These are phyloP conservation scores for Otus scops DNA, from an alignment of 2,797 vertebrate species.

Conservation along the genomic window DNA sequence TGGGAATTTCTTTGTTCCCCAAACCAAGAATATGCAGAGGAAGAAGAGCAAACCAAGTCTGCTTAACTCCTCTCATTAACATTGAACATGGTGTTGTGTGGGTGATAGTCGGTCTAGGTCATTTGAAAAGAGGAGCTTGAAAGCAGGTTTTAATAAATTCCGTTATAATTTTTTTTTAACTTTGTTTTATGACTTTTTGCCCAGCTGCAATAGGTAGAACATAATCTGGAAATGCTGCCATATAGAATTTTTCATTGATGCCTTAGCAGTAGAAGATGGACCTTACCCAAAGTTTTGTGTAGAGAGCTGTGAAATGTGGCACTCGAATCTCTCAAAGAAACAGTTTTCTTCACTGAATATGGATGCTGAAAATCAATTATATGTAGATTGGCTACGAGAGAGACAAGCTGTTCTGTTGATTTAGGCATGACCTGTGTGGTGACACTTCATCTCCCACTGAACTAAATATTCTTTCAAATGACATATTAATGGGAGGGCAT, in stretches of 20 bases:
- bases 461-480: conserved; percentile 69
- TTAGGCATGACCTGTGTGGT: conserved; percentile 68
- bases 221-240: not conserved
- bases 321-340: not conserved
- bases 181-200: not conserved
- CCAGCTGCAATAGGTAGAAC: not conserved
- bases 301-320: conserved; percentile 42
- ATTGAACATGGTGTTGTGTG: not conserved
- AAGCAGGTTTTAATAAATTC: not conserved
- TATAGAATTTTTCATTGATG: not conserved
- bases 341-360: conserved; percentile 15
- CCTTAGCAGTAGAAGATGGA: not conserved
- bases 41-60: not conserved
- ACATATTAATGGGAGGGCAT: conserved; percentile 66
- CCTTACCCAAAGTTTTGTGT: not conserved
- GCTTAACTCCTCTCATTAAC: conserved; percentile 22
- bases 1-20: conserved; percentile 38
- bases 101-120: not conserved
- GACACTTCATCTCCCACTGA: conserved; percentile 60
- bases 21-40: conserved; percentile 4
- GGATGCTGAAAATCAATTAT: conserved; percentile 68
- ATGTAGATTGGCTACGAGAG: conserved; percentile 63
- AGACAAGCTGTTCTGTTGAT: conserved; percentile 70
- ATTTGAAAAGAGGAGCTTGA: not conserved
- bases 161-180: not conserved